A percentile compares a stretch with the other conserved stretches of the same genome.
phyloP scores from a whole-genome alignment of 2,113 vertebrate species.

The Phyllopteryx taeniolatus region DNA sequence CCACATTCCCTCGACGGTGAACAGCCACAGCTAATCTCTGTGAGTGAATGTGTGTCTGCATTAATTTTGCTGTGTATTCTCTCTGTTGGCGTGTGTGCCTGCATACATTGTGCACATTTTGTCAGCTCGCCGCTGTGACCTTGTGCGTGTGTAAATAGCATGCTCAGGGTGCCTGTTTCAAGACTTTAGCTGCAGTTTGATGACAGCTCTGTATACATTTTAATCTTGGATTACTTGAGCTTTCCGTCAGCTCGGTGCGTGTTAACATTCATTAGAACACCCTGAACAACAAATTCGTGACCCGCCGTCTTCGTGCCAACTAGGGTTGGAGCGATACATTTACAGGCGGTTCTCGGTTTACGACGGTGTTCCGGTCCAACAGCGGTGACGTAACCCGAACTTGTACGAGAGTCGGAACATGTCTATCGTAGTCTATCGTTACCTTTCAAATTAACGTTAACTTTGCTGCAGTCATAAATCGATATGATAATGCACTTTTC shows the following conservation, averaged over 20 bases:
- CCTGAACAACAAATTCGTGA: constrained; percentile 21
- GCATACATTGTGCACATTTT: constrained; percentile 73
- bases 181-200: constrained; percentile 37
- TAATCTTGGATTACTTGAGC: constrained; percentile 59
- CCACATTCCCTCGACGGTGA: constrained; percentile 52
- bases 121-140: constrained; percentile 58
- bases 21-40: constrained; percentile 65
- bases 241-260: constrained; percentile 27
- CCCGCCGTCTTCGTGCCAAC: neutral
- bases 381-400: too few species aligned
- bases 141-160: constrained; percentile 35
- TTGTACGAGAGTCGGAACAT: too few species aligned
- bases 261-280: constrained; percentile 33
- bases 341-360: too few species aligned
- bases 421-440: too few species aligned
- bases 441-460: too few species aligned
- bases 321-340: neutral
- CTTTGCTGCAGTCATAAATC: too few species aligned
- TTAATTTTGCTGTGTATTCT: constrained; percentile 67
- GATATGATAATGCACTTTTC: too few species aligned
- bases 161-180: constrained; percentile 19
- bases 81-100: constrained; percentile 59
- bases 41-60: constrained; percentile 60
- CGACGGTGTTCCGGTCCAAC: too few species aligned
- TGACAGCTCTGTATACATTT: constrained; percentile 57